These are phyloP conservation scores for Megaptera novaeangliae DNA, from an alignment of 2,113 vertebrate genomes.

Conservation along the genomic window DNA sequence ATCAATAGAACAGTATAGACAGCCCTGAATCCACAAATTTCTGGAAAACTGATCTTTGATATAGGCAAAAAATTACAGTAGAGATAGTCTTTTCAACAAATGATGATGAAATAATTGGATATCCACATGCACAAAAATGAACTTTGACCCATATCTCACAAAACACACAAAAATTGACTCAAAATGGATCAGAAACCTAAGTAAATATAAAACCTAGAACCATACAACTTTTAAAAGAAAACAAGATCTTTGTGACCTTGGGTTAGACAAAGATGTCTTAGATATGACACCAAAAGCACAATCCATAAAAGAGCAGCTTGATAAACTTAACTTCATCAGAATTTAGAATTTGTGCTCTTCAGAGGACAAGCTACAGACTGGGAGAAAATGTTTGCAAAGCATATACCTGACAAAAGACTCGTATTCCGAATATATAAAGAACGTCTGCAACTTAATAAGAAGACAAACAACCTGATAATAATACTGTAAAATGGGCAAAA, in stretches of 20 bases:
- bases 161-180: background rate
- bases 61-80: background rate
- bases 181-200: background rate
- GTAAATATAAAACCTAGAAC: background rate
- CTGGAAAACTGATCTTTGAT: background rate
- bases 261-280: background rate
- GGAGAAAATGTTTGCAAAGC: background rate
- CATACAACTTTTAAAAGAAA: background rate
- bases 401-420: background rate
- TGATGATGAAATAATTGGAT: background rate
- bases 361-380: background rate
- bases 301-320: background rate
- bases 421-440: background rate
- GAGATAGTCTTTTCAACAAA: background rate
- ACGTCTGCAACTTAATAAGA: background rate
- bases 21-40: background rate
- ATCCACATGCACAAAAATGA: background rate
- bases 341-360: slow-evolving; percentile 11
- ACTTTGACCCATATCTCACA: background rate
- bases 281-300: background rate
- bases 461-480: background rate
- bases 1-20: background rate
- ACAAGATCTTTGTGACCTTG: background rate
- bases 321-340: background rate
- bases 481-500: background rate